Evolutionary conservation across 2,113 vertebrate species (phyloP).

Genomic region (Oreochromis niloticus): DNA sequence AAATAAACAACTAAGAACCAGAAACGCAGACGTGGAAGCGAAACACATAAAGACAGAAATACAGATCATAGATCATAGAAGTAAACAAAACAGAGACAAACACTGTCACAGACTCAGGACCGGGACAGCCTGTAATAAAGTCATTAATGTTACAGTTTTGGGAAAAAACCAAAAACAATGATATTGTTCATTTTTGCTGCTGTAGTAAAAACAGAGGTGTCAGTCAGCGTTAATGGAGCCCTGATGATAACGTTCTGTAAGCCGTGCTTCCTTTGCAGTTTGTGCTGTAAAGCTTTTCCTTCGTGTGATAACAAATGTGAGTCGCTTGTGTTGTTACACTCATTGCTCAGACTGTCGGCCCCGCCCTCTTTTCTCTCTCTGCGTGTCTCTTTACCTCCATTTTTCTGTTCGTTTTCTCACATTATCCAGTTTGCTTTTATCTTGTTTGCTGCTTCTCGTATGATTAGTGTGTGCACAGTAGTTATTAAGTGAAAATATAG

Average conservation of each 20-base stretch:
- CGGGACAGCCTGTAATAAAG: fast-evolving
- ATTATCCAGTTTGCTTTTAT: not conserved
- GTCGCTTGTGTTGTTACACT: not conserved
- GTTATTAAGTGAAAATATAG: not conserved
- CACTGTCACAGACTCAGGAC: not conserved
- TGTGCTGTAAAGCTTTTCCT: not conserved
- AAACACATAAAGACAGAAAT: not conserved
- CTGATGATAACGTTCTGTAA: fast-evolving
- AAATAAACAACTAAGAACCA: not conserved
- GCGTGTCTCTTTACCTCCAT: not conserved
- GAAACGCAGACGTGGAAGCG: fast-evolving
- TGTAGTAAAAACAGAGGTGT: not conserved
- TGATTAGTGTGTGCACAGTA: not conserved
- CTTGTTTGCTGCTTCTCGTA: not conserved
- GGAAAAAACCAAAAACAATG: not conserved
- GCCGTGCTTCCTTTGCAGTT: not conserved
- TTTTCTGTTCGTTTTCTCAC: not conserved
- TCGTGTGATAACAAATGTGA: not conserved
- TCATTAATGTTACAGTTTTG: not conserved
- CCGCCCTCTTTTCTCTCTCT: not conserved
- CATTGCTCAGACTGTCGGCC: fast-evolving
- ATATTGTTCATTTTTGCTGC: not conserved
- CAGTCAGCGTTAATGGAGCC: fast-evolving
- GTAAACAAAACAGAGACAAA: not conserved
- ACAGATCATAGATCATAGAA: not conserved